Percentiles rank a stretch among this genome's conserved stretches.
These are phyloP conservation scores for Drosophila dunni DNA, from an alignment of 1,140 invertebrate species.

Conservation along the genomic window DNA sequence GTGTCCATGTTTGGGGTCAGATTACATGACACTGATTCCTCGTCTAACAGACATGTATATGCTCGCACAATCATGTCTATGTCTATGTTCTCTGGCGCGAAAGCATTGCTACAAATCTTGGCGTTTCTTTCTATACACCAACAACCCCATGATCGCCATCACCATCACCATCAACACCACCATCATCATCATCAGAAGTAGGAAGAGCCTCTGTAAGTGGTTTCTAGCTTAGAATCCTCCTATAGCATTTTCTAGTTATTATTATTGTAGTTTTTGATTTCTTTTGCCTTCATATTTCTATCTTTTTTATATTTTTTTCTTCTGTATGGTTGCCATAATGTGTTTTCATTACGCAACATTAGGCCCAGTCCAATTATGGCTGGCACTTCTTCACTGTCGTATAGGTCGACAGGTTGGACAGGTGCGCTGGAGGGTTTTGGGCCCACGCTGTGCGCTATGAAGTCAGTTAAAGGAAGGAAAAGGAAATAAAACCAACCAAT, in stretches of 20 bases:
- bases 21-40: constrained; percentile 81
- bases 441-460: constrained; percentile 59
- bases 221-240: constrained; percentile 28
- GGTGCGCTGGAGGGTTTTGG: constrained; percentile 51
- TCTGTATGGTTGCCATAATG: constrained; percentile 60
- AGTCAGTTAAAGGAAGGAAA: constrained; percentile 23
- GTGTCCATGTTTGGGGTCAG: constrained; percentile 82
- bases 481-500: constrained; percentile 3
- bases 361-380: constrained; percentile 71
- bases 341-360: constrained; percentile 81
- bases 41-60: constrained; percentile 69
- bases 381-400: constrained; percentile 66
- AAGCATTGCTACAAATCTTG: constrained; percentile 71
- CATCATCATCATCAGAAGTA: constrained; percentile 9
- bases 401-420: constrained; percentile 37
- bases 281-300: constrained; percentile 33
- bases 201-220: constrained; percentile 31
- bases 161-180: constrained; percentile 7
- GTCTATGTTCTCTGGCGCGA: constrained; percentile 58
- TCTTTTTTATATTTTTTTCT: constrained; percentile 1
- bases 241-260: constrained; percentile 38
- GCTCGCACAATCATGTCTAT: constrained; percentile 43
- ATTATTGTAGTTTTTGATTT: constrained; percentile 51
- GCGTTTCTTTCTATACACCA: constrained; percentile 34
- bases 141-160: constrained; percentile 48